Base-by-base conservation (phyloP, 2,888 invertebrate species). In the Copidosoma aretas region DNA sequence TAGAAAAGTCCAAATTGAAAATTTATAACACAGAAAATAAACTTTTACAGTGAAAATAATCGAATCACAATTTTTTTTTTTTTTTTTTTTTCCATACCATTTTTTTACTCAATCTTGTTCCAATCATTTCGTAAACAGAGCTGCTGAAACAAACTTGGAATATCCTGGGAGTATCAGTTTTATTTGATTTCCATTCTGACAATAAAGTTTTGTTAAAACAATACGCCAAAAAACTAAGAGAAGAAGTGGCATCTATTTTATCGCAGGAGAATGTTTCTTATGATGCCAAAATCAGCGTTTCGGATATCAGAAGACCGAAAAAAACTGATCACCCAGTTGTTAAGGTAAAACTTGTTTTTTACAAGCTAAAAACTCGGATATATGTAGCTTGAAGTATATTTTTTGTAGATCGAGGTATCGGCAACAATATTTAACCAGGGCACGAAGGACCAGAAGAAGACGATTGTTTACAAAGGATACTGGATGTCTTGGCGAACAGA, bases 101-200 rank as follows among this genome's bases (percentile, higher is more conserved):
- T n/a, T n/a, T n/a, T n/a, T n/a, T n/a, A n/a, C n/a, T n/a, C n/a
- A n/a, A n/a, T n/a, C n/a, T n/a, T n/a, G n/a, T n/a, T n/a, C n/a
- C n/a, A n/a, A n/a, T n/a, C 25, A 21, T 24, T 25, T 14, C 49
- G 22, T 39, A 53, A 61, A 22, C 22, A 84, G 84, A 74, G 54
- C 72, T 84, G 17, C 66, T 81, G 39, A 71, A 75, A 46, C 76
- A 79, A 72, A 81, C 80, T 15, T 84, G 84, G 84, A 78, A 74
- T 43, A 70, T 82, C 32, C 82, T 74, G 71, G 80, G 77, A 24
- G 80, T 82, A 10, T 83, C 84, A 15, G 73, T 78, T 5, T 73
- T 84, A 59, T 81, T 80, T 65, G 77, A 78, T 65, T 79, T 83
- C 65, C 54, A 77, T 41, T 67, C 68, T 12, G 60, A 75, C n/a